Base-by-base conservation (phyloP, 2,888 invertebrate genomes). In the Alloscopus bannaensis region DNA sequence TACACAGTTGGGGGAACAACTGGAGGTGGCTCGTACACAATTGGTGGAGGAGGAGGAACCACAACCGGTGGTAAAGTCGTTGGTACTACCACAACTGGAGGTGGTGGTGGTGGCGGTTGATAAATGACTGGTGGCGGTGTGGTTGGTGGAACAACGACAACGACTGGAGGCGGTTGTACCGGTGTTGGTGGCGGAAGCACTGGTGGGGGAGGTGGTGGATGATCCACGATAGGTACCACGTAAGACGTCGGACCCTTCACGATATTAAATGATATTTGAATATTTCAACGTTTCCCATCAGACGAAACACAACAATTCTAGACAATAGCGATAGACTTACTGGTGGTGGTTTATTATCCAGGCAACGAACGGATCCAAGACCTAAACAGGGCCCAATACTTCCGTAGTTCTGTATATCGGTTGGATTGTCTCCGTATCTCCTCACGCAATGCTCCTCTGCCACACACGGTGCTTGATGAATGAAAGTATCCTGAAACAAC, bases 361-460 rank as follows among this genome's bases (percentile, higher is more conserved):
- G 26, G 57, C 85, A 85, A 6, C 85, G 65, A n/a, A 85, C 84
- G 57, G 81, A 70, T 3, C 85, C 85, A 11, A 68, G 22, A 1
- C 83, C 84, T 16, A 81, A 72, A 60, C 85, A 85, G 8, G 84
- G 84, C 24, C 82, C 83, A 50, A 85, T 78, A 8, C 62, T 65
- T 13, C 85, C 85, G 65, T 64, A 85, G 50, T 83, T 73, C 59
- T 76, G 57, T 1, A 85, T 52, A 47, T 85, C 85, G 6, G 82
- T 82, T 20, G 84, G 73, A 0, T 36, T 18, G n/a, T 55, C 65
- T 13, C 85, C 85, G 69, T 85, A 85, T 18, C 50, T 59, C 6
- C 75, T 31, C 13, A 28, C 40, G 40, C 85, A 85, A n/a, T 66
- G n/a, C 57, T 84, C 82, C 2, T 55, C 40, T n/a, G 85, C 81